These are phyloP conservation scores for Syngnathoides biaculeatus DNA, from an alignment of 2,113 vertebrate species.

Conservation along the genomic window DNA sequence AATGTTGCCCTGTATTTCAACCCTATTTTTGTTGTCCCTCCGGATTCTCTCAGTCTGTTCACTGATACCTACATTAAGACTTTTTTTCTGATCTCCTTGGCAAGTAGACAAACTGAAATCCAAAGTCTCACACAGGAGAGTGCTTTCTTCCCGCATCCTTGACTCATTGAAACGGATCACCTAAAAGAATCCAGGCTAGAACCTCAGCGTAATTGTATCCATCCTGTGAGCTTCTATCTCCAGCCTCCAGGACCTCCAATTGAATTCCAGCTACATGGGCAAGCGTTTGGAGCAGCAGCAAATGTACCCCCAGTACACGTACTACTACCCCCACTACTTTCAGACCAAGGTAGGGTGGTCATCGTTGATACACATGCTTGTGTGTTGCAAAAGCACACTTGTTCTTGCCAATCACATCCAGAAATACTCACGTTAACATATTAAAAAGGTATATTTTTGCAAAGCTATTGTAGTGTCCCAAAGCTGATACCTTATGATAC, in stretches of 20 bases:
- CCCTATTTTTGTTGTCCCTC: constrained; percentile 22
- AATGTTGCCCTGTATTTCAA: neutral
- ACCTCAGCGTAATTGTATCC: constrained; percentile 33
- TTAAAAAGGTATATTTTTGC: neutral
- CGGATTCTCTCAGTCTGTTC: constrained; percentile 17
- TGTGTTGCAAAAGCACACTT: constrained; percentile 3
- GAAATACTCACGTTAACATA: neutral
- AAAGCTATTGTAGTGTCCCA: neutral
- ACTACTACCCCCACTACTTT: constrained; percentile 96
- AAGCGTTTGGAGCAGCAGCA: constrained; percentile 97
- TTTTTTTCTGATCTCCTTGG: constrained; percentile 43
- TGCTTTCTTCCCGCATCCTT: constrained; percentile 31
- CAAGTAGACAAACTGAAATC: constrained; percentile 44
- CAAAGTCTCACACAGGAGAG: constrained; percentile 33
- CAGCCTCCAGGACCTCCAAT: constrained; percentile 58
- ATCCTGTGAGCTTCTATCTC: constrained; percentile 53
- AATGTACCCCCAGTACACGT: constrained; percentile 99
- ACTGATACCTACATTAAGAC: constrained; percentile 27
- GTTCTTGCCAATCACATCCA: neutral
- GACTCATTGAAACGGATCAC: constrained; percentile 34
- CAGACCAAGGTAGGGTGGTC: constrained; percentile 89
- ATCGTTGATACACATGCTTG: neutral
- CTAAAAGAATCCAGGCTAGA: constrained; percentile 50
- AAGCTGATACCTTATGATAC: neutral
- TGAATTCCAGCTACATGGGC: constrained; percentile 98